A percentile compares a stretch with the other conserved stretches of the same genome.
phyloP scores from a whole-genome alignment of 2,113 vertebrate species.

The Arenaria interpres region DNA sequence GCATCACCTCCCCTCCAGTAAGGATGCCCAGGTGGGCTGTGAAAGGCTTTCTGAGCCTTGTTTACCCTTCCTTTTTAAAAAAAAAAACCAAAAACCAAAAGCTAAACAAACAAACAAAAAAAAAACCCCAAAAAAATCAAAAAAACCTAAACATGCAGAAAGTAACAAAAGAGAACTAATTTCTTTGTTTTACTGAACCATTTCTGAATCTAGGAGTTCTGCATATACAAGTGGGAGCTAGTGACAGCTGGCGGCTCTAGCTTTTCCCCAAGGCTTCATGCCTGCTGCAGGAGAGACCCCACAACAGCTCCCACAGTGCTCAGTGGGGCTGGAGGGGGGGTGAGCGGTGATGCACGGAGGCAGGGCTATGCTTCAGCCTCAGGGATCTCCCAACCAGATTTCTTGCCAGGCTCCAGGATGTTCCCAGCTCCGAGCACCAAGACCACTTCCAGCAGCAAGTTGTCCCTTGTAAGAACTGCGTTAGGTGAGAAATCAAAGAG shows the following conservation, averaged over 20 bases:
- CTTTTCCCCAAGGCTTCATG: not conserved
- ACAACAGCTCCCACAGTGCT: rapidly evolving
- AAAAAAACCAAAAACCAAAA: not conserved
- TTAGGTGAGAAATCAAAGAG: not conserved
- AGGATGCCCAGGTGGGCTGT: not conserved
- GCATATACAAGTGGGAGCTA: not conserved
- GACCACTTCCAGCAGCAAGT: not conserved
- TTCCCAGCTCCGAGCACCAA: not conserved
- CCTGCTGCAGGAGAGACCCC: not conserved
- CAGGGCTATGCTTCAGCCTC: not conserved
- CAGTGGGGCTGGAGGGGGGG: not conserved
- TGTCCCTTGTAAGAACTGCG: not conserved
- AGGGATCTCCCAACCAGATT: not conserved
- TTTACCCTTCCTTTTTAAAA: not conserved
- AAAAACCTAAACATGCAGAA: not conserved
- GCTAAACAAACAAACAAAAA: too few relatives aligned
- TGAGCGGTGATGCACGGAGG: not conserved
- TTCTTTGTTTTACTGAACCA: not conserved
- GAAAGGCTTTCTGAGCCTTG: not conserved
- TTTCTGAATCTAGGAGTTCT: not conserved
- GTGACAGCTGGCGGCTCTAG: not conserved
- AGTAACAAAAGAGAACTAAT: not conserved
- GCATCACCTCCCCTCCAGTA: not conserved
- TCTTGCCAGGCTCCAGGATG: not conserved
- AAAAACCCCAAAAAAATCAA: not conserved